Base-by-base conservation (phyloP, 2,113 vertebrate species). In the Hystrix brachyura region DNA sequence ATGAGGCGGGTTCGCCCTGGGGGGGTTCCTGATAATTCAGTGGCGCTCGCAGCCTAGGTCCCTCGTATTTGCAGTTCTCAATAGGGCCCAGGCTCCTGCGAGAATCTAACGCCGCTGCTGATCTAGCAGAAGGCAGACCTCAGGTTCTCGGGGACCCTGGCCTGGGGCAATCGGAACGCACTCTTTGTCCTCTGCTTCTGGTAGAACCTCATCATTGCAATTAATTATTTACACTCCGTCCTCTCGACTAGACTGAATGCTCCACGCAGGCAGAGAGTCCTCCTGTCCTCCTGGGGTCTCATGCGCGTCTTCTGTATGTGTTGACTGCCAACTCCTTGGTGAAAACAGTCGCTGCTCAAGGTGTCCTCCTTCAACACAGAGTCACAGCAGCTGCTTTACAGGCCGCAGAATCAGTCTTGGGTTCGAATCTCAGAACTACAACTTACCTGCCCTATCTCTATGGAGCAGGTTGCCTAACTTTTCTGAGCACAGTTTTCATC, bases 261-360 rank as follows among this genome's bases (percentile, higher is more conserved):
- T 82, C 43, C 53, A 13, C 32, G 15, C n/a, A 13, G 32, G 78
- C 53, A 60, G 79, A n/a, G 51, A 78, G 19, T n/a, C 48, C 32
- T 34, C 65, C 51, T 21, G 64, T 59, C 74, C n/a, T 32, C 69
- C 67, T 29, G 12, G 43, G 9, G 65, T 14, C 29, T 48, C 32
- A 7, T 0, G 15, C 3, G 0, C 4, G 19, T 64, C 15, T 60
- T 62, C 72, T 1, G 0, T 4, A 0, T 18, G 23, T 38, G n/a
- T 13, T 5, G 1, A 53, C 14, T 83, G 9, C 23, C 81, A 59
- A 5, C 23, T 21, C 14, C 55, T 38, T 0, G 9, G 53, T 34
- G 23, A 57, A 46, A 72, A 71, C 23, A n/a, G 82, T 29, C 57
- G 34, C 48, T n/a, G 9, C 23, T 18, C 78, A 74, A 65, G n/a